These are phyloP conservation scores for Lasiommata megera DNA, from an alignment of 2,888 invertebrate genomes.

Conservation along the genomic window DNA sequence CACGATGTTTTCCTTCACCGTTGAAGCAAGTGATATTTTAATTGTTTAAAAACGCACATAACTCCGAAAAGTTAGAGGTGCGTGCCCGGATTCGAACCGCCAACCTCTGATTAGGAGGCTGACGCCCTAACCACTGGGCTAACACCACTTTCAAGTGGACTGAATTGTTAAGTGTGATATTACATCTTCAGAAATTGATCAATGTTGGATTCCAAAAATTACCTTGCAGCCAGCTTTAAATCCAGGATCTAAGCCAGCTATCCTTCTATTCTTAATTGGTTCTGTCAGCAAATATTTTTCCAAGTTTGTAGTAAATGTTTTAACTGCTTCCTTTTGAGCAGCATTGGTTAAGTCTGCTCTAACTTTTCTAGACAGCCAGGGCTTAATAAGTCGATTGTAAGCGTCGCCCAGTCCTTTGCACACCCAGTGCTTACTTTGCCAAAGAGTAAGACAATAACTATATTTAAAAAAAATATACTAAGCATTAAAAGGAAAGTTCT, in stretches of 20 bases:
- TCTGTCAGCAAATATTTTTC: constrained; percentile 90
- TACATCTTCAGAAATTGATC: not conserved
- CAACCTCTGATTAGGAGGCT: too few relatives aligned
- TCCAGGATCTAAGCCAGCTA: constrained; percentile 95
- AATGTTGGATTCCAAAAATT: too few relatives aligned
- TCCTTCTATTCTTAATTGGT: constrained; percentile 89
- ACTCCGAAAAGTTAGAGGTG: too few relatives aligned
- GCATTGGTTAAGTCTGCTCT: constrained; percentile 86
- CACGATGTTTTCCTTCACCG: too few relatives aligned
- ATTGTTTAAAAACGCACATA: too few relatives aligned
- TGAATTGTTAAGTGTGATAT: not conserved
- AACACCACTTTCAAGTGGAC: too few relatives aligned
- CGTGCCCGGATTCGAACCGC: too few relatives aligned
- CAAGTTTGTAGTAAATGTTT: constrained; percentile 92
- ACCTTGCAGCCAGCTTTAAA: constrained; percentile 94
- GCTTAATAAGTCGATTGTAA: constrained; percentile 76
- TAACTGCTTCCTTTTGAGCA: constrained; percentile 91
- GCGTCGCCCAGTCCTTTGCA: constrained; percentile 67
- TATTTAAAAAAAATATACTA: too few relatives aligned
- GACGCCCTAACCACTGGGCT: too few relatives aligned
- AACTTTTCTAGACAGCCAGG: constrained; percentile 85
- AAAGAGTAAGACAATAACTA: constrained; percentile 65
- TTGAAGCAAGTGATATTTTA: too few relatives aligned
- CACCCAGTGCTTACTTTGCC: constrained; percentile 64
- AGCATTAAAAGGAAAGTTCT: too few relatives aligned